Base-by-base conservation (phyloP, 2,888 invertebrate genomes). In the Cotesia congregata region DNA sequence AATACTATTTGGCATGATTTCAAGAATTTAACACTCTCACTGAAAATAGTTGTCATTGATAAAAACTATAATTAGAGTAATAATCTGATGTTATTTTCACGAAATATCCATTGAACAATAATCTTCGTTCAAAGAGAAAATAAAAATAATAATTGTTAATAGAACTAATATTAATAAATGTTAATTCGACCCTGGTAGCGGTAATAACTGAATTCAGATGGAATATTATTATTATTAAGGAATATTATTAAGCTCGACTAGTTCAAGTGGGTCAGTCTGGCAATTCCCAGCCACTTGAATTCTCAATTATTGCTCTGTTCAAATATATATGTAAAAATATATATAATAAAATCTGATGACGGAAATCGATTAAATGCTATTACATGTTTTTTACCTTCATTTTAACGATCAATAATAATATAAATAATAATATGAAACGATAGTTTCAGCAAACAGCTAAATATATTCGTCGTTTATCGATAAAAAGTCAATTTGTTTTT, bases 231-330 rank as follows among this genome's bases (percentile, higher is more conserved):
- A n/a, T n/a, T n/a, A n/a, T n/a, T n/a, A n/a, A n/a, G n/a, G n/a
- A n/a, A n/a, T n/a, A n/a, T n/a, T n/a, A n/a, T n/a, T 65, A 65
- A 65, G 65, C 65, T 65, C 12, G 20, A 65, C 65, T 20, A 65
- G 61, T 71, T 39, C n/a, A 61, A 71, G 39, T 71, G 41, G 71
- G 71, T 71, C 71, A 71, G 40, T 71, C 38, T 61, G 61, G 39
- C 61, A 71, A 62, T 71, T 61, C 17, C 61, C 39, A 71, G 39
- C 6, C 71, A 60, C 60, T 61, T 30, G 7, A 65, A 65, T 12
- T 65, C 38, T 9, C 65, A 65, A 65, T 38, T 65, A 65, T 65
- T 65, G 65, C 12, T 65, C 30, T 9, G 65, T 50, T 50, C 9
- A 50, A 65, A 65, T 30, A 30, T 30, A 65, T 65, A 65, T 65